Percentiles rank a stretch among this genome's conserved stretches.
Conservation (phyloP, 2,888 invertebrate species). For the Seira ritae region DNA sequence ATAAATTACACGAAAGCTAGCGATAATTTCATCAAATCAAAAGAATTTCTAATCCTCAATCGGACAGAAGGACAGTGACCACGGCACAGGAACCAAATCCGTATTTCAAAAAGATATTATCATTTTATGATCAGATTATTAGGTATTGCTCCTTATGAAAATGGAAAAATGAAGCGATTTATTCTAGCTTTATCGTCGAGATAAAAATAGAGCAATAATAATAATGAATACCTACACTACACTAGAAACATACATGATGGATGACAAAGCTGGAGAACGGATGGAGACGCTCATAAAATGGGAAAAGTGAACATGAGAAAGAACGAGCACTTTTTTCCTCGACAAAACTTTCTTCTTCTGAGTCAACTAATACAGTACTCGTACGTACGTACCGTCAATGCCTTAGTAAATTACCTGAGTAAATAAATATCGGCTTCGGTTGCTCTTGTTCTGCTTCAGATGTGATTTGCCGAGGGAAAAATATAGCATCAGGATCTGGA, state of each 20-base stretch:
- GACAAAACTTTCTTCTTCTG: background rate
- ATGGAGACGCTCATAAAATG: background rate
- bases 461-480: background rate
- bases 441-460: background rate
- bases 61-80: too few relatives aligned
- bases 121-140: background rate
- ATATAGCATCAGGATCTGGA: too few relatives aligned
- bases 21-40: too few relatives aligned
- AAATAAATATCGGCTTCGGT: background rate
- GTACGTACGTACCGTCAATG: background rate
- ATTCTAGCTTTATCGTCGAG: background rate
- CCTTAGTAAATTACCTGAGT: background rate
- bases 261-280: background rate
- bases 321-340: background rate
- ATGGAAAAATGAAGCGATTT: slow-evolving; percentile 12
- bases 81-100: too few relatives aligned
- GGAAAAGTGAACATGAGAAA: background rate
- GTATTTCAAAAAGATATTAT: background rate
- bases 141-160: background rate
- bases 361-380: background rate
- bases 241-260: background rate
- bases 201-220: background rate
- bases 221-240: background rate
- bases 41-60: too few relatives aligned
- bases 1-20: too few relatives aligned